Percentiles rank a stretch among this genome's conserved stretches.
Conservation (phyloP, 2,113 vertebrate species). For the Stictonetta naevosa region DNA sequence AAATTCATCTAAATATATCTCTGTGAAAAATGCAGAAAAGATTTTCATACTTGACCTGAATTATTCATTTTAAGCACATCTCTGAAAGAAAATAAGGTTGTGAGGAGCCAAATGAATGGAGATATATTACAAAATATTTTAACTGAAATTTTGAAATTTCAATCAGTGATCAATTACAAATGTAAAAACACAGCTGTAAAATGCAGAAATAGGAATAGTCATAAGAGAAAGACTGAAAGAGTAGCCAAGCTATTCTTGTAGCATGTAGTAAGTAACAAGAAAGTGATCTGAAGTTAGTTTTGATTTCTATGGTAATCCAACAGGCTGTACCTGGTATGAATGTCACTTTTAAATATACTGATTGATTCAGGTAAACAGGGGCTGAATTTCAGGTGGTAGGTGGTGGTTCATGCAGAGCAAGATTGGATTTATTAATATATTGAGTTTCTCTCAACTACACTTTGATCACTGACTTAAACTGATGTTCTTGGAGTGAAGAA, state of each 20-base stretch:
- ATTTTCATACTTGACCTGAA: background rate
- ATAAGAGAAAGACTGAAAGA: background rate
- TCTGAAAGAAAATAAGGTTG: background rate
- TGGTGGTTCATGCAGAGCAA: background rate
- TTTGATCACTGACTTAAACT: conserved; percentile 36
- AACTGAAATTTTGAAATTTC: background rate
- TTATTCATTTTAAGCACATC: background rate
- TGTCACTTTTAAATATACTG: background rate
- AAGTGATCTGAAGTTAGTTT: background rate
- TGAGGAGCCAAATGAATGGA: background rate
- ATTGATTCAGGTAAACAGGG: background rate
- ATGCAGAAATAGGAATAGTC: background rate
- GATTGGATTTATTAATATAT: background rate
- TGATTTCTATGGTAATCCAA: background rate
- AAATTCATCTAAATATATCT: background rate
- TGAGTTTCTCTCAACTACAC: conserved; percentile 14
- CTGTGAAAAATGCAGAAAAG: background rate
- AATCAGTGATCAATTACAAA: background rate
- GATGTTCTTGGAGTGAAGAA: conserved; percentile 58
- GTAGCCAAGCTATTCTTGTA: background rate
- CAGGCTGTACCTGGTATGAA: background rate
- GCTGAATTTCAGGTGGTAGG: background rate
- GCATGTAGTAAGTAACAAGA: background rate
- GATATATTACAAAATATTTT: background rate
- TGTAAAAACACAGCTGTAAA: background rate